Base-by-base conservation (phyloP, 2,888 invertebrate species). In the Parascotia fuliginaria region DNA sequence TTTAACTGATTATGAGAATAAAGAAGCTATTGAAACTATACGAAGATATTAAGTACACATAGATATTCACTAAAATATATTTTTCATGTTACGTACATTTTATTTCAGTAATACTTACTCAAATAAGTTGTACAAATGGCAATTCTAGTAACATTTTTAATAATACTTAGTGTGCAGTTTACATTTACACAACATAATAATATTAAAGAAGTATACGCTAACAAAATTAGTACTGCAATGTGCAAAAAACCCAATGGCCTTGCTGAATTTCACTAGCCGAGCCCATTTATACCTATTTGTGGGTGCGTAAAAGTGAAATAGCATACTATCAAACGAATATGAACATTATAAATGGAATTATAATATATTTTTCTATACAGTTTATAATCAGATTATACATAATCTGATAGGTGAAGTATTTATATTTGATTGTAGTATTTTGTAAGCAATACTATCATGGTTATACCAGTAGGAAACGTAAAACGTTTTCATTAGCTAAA, bases 231-330 rank as follows among this genome's bases (percentile, higher is more conserved):
- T 42, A 59, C 38, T 38, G 47, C 42, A 50, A 24, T 34, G 60
- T 58, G 57, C 55, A 70, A 71, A 68, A 49, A 70, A 50, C 47
- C 50, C 14, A 61, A 60, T 60, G 68, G 28, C 76, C 74, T 75
- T 73, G 72, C 42, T 49, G 28, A 65, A 60, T 66, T 72, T 70
- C 65, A 57, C 64, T 53, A 44, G 33, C 16, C 29, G 42, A 41
- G 7, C 24, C 3, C 24, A 24, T 6, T 5, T 42, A 59, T 58
- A 44, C 60, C 60, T 65, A 51, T 6, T 16, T 6, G 11, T 27
- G 15, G 0, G 15, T 15, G 12, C 9, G 14, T 15, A 2, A 24
- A 22, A 12, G 15, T 9, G 12, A 39, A 5, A 4, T 27, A 32
- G n/a, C n/a, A n/a, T n/a, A n/a, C n/a, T 1, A 14, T 12, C 27